A percentile compares a stretch with the other conserved stretches of the same genome.
These are phyloP conservation scores for Pagetopsis macropterus DNA, from an alignment of 2,797 vertebrate species.

Conservation along the genomic window DNA sequence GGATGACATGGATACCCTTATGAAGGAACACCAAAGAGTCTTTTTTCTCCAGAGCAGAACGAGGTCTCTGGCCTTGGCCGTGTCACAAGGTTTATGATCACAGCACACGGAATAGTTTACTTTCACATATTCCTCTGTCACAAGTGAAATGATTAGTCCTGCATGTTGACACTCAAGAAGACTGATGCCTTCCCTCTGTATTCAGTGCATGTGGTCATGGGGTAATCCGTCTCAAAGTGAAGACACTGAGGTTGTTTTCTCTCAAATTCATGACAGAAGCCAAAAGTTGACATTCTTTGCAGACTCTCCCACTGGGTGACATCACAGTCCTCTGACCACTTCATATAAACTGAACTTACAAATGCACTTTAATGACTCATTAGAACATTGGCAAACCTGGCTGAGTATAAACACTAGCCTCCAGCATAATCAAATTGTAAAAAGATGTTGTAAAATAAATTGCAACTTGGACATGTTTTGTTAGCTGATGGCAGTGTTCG, in stretches of 20 bases:
- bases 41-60: slow-evolving; percentile 13
- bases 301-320: slow-evolving; percentile 35
- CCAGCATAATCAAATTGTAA: slow-evolving; percentile 13
- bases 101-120: slow-evolving; percentile 53
- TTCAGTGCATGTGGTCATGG: slow-evolving; percentile 27
- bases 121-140: slow-evolving; percentile 36
- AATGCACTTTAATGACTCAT: slow-evolving; percentile 37
- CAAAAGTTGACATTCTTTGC: slow-evolving; percentile 52
- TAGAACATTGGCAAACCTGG: slow-evolving; percentile 40
- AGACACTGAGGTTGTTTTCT: slow-evolving; percentile 32
- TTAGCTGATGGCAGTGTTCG: slow-evolving; percentile 13
- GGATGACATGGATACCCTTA: slow-evolving; percentile 30
- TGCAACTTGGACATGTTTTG: background rate
- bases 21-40: slow-evolving; percentile 19
- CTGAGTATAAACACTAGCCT: slow-evolving; percentile 26
- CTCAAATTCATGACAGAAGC: slow-evolving; percentile 32
- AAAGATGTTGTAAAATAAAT: slow-evolving; percentile 24
- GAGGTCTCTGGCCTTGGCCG: slow-evolving; percentile 24
- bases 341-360: slow-evolving; percentile 24
- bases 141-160: slow-evolving; percentile 34
- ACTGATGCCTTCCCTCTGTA: slow-evolving; percentile 31
- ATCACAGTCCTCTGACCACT: slow-evolving; percentile 21
- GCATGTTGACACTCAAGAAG: slow-evolving; percentile 30
- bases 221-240: slow-evolving; percentile 24
- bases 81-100: slow-evolving; percentile 53